Conservation (phyloP, 2,113 vertebrate species). For the Pogona vitticeps region DNA sequence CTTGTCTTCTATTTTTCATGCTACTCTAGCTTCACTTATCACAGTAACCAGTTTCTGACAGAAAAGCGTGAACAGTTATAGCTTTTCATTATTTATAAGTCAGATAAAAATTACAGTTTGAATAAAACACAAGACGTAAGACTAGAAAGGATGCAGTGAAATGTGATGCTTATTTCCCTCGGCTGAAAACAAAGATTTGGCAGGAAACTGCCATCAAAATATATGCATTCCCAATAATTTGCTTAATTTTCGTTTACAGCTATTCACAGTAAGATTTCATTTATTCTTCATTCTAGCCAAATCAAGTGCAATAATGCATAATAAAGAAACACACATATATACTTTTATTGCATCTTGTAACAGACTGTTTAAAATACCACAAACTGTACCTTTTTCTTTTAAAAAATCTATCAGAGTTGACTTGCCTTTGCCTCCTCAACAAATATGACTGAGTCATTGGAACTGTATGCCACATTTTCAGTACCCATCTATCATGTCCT, state of each 20-base stretch:
- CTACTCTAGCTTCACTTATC: background rate
- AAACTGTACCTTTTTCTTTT: too few species aligned
- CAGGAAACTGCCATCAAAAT: background rate
- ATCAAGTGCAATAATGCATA: background rate
- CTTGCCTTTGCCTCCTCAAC: too few species aligned
- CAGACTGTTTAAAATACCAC: too few species aligned
- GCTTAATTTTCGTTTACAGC: background rate
- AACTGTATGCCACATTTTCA: too few species aligned
- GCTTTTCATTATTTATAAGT: background rate
- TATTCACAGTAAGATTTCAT: background rate
- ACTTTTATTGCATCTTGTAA: too few species aligned
- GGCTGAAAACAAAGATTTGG: background rate
- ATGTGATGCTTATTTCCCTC: background rate
- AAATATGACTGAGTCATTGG: too few species aligned
- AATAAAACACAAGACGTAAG: background rate
- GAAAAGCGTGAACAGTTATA: background rate
- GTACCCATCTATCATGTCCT: too few species aligned
- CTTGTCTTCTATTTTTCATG: conserved; percentile 26
- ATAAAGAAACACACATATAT: background rate
- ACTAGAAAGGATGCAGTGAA: background rate
- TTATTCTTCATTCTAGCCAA: background rate
- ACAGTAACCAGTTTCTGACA: background rate
- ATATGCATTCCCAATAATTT: background rate
- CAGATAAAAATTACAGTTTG: background rate
- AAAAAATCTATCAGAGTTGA: too few species aligned